Base-by-base conservation (phyloP, 2,113 vertebrate genomes). In the Phocoena sinus region DNA sequence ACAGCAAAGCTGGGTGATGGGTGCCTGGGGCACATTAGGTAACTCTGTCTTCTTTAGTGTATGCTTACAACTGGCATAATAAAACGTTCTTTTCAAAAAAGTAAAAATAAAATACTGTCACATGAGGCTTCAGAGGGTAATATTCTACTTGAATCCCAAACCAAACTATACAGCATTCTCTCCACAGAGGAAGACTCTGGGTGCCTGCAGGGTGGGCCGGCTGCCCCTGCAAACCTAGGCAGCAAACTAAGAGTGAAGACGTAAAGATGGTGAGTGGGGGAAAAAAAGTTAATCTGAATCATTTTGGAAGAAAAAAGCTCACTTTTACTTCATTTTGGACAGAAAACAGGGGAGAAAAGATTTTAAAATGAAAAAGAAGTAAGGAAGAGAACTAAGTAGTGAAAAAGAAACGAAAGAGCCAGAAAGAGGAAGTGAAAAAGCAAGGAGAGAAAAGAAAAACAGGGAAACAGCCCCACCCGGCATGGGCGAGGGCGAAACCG, bases 401-500 rank as follows among this genome's bases (percentile, higher is more conserved):
- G n/a, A 47, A 53, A 18, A 41, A 9, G 14, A 68, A 41, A 36
- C 1, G 26, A 62, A 71, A 41, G 33, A 38, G 25, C 2, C 36
- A 50, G 15, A 33, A 65, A 33, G 10, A 31, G 20, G 47, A 6
- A n/a, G 23, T 1, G 7, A 5, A 31, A 53, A 50, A 36, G 41
- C 20, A 13, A 38, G 60, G 11, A 10, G 21, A 38, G 5, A 6
- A 5, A 26, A 26, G 33, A 12, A 38, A 26, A 38, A 2, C 1
- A 7, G 33, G 36, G 31, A 10, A 1, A 44, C 10, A 15, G 50
- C 28, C 14, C 7, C 10, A 0, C 9, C 1, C 33, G 0, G 6
- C 31, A 33, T 1, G 0, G 23, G n/a, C 5, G 1, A 17, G 21
- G 63, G 26, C 21, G 0, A 0, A 8, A 2, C 31, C 6, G 3